Conservation (phyloP, 2,888 invertebrate species). For the Chydorus sphaericus region DNA sequence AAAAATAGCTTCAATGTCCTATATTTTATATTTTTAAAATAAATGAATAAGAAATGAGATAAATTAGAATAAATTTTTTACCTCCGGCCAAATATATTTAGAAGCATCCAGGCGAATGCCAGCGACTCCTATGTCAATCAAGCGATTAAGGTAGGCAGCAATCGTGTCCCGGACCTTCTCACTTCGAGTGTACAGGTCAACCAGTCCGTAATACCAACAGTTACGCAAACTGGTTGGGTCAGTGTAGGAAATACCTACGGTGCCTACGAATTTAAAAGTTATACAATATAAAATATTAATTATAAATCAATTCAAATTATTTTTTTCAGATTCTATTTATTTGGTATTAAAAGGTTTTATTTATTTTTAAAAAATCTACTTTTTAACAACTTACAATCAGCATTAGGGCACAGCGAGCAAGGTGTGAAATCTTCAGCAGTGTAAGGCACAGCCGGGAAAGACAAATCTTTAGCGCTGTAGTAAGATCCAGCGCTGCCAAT, state of each 20-base stretch:
- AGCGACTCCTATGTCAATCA: constrained; percentile 31
- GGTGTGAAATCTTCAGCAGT: constrained; percentile 43
- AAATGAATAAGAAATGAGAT: background rate
- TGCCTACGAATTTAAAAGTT: too few species aligned
- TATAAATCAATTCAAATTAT: too few species aligned
- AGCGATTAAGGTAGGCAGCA: constrained; percentile 27
- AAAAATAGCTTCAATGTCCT: constrained; percentile 25
- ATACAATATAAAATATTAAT: too few species aligned
- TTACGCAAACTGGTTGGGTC: constrained; percentile 43
- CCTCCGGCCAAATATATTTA: constrained; percentile 35
- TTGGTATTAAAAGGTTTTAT: background rate
- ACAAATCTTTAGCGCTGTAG: constrained; percentile 37
- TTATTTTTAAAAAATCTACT: background rate
- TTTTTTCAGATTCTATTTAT: too few species aligned
- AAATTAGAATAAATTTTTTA: background rate
- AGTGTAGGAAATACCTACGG: constrained; percentile 40
- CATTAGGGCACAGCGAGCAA: constrained; percentile 22
- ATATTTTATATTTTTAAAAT: background rate
- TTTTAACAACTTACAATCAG: constrained; percentile 31
- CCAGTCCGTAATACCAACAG: constrained; percentile 31
- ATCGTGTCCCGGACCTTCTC: constrained; percentile 28
- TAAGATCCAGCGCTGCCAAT: constrained; percentile 37
- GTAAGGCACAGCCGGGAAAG: constrained; percentile 50
- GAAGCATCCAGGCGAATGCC: constrained; percentile 34
- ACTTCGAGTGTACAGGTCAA: constrained; percentile 31